Evolutionary conservation across 1,140 invertebrate species (phyloP), one percentile per base, ranked within the genome.

Genomic region (Dryas iulia): DNA sequence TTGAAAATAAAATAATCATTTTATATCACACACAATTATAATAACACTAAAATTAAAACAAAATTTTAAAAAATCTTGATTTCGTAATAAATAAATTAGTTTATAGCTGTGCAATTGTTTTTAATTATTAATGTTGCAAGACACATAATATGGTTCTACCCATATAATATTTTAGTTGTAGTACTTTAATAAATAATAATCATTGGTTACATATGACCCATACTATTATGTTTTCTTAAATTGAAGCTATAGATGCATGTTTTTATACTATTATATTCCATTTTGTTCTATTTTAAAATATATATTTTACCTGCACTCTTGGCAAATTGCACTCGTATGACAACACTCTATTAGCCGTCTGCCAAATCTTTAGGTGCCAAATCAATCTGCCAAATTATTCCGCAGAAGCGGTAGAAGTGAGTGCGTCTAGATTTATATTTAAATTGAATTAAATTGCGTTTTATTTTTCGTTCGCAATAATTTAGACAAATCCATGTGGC

Each of bases 401-500:
- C 75, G 77, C 79, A 62, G 72, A 68, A 69, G 74, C 73, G 76
- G 76, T 77, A 61, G 72, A 52, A 70, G 73, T 66, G 71, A 65
- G 56, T 63, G 70, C 67, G 66, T 61, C 58, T 62, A 60, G 61
- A 68, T 69, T 72, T 73, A 63, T 68, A 69, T 69, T 73, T 66
- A 56, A 67, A 72, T 47, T 56, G 71, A 60, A 31, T 62, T 72
- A 65, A 70, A 74, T 60, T 79, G 72, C 74, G 71, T 72, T 63
- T 72, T 68, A 69, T 31, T 71, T 71, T 63, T 61, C n/a, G 54
- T 69, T 30, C 68, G 67, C 14, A 25, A 66, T 71, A 62, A 74
- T 65, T 72, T 79, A 54, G 62, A 71, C 52, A 73, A 77, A 87
- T 86, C 83, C 82, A 91, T 91, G 87, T 81, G 77, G 78, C 81